phyloP scores from a whole-genome alignment of 1,140 invertebrate species.

The Prorops nasuta region DNA sequence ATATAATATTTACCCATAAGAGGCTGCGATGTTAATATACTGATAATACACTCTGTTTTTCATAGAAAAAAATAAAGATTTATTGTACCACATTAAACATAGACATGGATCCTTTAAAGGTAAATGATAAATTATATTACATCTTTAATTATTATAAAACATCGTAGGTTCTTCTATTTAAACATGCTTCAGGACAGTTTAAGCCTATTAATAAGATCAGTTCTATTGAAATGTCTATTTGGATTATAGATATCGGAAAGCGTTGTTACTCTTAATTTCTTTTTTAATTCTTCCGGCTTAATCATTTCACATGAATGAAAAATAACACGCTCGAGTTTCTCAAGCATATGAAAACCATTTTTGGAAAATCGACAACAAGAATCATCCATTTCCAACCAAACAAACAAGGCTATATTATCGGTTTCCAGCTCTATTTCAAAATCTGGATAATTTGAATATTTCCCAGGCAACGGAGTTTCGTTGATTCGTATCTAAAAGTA shows the following conservation, averaged over 20 bases:
- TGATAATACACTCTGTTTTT: no score
- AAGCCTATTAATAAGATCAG: neutral
- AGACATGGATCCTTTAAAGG: no score
- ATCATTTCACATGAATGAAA: conserved; percentile 28
- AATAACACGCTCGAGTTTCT: conserved; percentile 23
- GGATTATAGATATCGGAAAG: conserved; percentile 36
- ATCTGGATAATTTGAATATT: conserved; percentile 26
- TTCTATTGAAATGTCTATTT: neutral
- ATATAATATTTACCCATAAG: no score
- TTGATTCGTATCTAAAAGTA: conserved; percentile 27
- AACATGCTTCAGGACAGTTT: no score
- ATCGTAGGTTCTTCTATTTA: no score
- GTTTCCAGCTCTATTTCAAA: conserved; percentile 49
- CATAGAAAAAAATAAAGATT: no score
- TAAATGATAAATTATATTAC: no score
- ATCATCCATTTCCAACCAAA: conserved; percentile 61
- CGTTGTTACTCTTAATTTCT: conserved; percentile 30
- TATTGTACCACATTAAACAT: no score
- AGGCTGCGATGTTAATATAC: no score
- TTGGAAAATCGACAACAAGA: conserved; percentile 61
- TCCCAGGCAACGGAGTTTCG: conserved; percentile 18
- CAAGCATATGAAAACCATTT: conserved; percentile 63
- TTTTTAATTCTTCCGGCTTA: conserved; percentile 18
- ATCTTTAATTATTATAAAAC: no score
- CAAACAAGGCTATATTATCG: conserved; percentile 61